Evolutionary conservation across 2,888 invertebrate species (phyloP).

Genomic region (Chalcosyrphus nemorum): DNA sequence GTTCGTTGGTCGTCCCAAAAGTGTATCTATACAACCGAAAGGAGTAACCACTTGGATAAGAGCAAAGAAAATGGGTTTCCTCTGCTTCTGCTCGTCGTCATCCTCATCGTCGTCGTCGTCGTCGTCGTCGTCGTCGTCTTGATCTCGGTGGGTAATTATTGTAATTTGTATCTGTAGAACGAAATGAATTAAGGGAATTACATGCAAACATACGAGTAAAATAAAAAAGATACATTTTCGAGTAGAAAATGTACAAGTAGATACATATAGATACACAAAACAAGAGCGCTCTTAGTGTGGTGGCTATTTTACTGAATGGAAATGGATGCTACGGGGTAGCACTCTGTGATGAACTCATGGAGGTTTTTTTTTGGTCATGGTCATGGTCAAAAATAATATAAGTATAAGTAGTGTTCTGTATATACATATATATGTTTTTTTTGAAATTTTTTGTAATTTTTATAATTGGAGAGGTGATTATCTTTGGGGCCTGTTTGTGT

Average conservation of each 20-base stretch:
- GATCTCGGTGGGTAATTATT: constrained; percentile 69
- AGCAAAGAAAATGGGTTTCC: constrained; percentile 49
- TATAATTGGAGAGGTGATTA: constrained; percentile 64
- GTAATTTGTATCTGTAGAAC: constrained; percentile 73
- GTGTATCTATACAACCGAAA: too few species aligned
- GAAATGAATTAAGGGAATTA: constrained; percentile 73
- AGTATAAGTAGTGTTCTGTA: constrained; percentile 24
- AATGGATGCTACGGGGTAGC: not conserved
- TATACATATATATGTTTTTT: constrained; percentile 17
- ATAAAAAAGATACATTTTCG: constrained; percentile 29
- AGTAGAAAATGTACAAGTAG: not conserved
- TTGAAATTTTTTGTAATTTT: constrained; percentile 31
- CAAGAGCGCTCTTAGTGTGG: constrained; percentile 22
- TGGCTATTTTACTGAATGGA: constrained; percentile 60
- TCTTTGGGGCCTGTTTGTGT: constrained; percentile 15
- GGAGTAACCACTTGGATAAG: too few species aligned
- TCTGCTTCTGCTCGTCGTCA: too few species aligned
- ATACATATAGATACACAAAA: not conserved
- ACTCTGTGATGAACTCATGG: constrained; percentile 35
- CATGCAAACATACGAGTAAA: constrained; percentile 67
- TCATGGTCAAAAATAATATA: constrained; percentile 70
- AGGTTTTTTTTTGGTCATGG: constrained; percentile 72
- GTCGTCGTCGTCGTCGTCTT: constrained; percentile 29
- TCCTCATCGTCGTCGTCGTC: too few species aligned
- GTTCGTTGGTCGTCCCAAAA: constrained; percentile 49